These are phyloP conservation scores for Ceratotherium simum DNA, from an alignment of 2,113 vertebrate species.

Conservation along the genomic window DNA sequence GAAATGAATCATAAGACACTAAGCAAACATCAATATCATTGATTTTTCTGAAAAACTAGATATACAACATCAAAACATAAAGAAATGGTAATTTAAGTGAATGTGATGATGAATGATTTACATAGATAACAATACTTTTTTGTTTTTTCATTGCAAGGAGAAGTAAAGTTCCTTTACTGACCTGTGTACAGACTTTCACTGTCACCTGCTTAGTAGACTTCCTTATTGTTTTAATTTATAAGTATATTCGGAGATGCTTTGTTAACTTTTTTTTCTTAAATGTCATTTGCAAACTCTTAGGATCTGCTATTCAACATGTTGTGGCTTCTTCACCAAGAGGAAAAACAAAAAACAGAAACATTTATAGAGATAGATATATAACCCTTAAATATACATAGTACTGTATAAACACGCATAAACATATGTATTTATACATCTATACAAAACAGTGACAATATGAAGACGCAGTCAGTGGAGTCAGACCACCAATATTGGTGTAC, in stretches of 20 bases:
- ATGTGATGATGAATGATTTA: not conserved
- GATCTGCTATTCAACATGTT: not conserved
- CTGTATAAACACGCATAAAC: not conserved
- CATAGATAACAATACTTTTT: not conserved
- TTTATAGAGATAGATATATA: not conserved
- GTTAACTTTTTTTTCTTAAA: not conserved
- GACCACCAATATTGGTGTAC: not conserved
- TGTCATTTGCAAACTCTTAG: not conserved
- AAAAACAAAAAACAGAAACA: not conserved
- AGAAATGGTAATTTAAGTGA: not conserved
- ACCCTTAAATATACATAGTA: not conserved
- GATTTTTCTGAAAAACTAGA: not conserved
- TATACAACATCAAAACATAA: not conserved
- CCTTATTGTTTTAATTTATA: not conserved
- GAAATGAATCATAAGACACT: not conserved
- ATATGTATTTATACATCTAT: not conserved
- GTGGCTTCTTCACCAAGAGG: not conserved
- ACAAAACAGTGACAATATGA: not conserved
- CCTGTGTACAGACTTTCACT: not conserved
- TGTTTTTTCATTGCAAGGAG: not conserved
- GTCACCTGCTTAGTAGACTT: not conserved
- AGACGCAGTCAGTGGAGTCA: not conserved
- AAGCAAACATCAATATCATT: not conserved
- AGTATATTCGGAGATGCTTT: not conserved
- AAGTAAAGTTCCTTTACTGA: not conserved